Conservation (phyloP, 2,113 vertebrate species). For the Excalfactoria chinensis region DNA sequence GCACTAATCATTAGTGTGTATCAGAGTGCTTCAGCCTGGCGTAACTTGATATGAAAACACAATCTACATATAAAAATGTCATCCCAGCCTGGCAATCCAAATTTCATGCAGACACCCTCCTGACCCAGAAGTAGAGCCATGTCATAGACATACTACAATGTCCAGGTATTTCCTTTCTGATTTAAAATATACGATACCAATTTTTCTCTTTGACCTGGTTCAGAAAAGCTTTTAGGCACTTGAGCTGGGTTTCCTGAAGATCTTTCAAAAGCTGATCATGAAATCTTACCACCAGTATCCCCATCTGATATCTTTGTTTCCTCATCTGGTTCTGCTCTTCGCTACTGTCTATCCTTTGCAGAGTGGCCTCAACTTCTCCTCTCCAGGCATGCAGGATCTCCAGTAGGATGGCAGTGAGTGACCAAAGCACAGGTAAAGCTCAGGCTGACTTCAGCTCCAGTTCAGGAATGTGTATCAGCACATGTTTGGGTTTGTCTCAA, state of each 20-base stretch:
- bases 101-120: background rate
- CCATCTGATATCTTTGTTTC: background rate
- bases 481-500: background rate
- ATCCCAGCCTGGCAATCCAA: background rate
- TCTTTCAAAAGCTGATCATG: background rate
- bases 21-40: background rate
- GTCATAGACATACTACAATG: background rate
- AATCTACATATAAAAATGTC: background rate
- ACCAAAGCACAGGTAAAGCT: background rate
- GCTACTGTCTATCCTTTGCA: background rate
- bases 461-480: background rate
- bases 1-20: accelerated
- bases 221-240: background rate
- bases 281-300: background rate
- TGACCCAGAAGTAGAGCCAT: background rate
- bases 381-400: background rate
- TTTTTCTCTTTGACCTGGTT: background rate
- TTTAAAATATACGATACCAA: background rate
- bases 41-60: background rate
- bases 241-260: background rate
- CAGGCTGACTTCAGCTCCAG: background rate
- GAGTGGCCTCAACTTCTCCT: background rate
- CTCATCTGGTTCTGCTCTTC: background rate
- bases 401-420: background rate
- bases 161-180: background rate